Evolutionary conservation across 2,888 invertebrate genomes (phyloP), one percentile per base, ranked within the genome.

Genomic region (Ecdyonurus torrentis): DNA sequence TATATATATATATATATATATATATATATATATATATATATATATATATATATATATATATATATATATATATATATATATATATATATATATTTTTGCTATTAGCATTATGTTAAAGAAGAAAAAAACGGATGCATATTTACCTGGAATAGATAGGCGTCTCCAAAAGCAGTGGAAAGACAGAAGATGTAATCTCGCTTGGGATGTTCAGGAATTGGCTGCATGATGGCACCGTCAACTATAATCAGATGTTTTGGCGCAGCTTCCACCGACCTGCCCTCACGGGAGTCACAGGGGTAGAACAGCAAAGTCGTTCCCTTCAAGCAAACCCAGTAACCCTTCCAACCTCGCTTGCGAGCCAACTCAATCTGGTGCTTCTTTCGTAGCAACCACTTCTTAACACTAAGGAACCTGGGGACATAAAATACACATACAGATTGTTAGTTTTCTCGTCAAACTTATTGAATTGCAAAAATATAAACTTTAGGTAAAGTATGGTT

Each of bases 191-290:
- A 89, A 78, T 97, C 96, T 70, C 96, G 82, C 76, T 96, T 95
- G 20, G 97, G 97, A 77, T 98, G 96, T 76, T 98, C 97, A n/a
- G 97, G 97, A 72, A 97, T 94, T 60, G 96, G 93, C 77, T 97
- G 97, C 89, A 95, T 94, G 76, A 98, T 94, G 70, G 93, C 93
- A 64, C 93, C 93, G 77, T 95, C 94, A 69, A 95, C 93, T 73
- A 94, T 94, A 77, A 94, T 93, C 74, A 94, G 84, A 78, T 95
- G 94, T 77, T 93, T 93, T 62, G 94, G 94, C 58, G 93, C 91
- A 52, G 92, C 90, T 74, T 94, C 94, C 66, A 92, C 91, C 52
- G 90, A 89, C 67, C 90, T 83, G 59, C 89, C 90, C 74, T 93
- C 93, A 67, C 92, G 85, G 58, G 91, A 91, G 76, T 94, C 93